Conservation (phyloP, 2,113 vertebrate species). For the Nerophis lumbriciformis region DNA sequence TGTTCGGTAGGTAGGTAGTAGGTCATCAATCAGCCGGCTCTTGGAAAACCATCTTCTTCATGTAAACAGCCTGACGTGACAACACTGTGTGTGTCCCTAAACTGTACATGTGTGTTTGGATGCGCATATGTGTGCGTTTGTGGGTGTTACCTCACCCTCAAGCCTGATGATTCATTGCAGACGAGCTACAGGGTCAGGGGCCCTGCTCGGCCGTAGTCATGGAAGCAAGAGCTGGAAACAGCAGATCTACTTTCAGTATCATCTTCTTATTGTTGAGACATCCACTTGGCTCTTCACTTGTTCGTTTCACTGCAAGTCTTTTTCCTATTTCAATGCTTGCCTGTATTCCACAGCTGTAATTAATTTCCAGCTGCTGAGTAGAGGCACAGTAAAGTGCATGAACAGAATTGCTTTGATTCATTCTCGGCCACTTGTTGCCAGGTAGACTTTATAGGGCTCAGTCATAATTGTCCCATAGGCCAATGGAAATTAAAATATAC, state of each 20-base stretch:
- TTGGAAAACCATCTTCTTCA: slow-evolving; percentile 25
- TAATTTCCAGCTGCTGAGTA: too few species aligned
- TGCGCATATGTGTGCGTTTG: slow-evolving; percentile 33
- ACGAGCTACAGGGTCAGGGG: slow-evolving; percentile 43
- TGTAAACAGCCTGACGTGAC: slow-evolving; percentile 10
- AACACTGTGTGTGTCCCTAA: not conserved
- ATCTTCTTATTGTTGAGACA: slow-evolving; percentile 47
- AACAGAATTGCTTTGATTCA: too few species aligned
- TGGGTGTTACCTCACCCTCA: slow-evolving; percentile 46
- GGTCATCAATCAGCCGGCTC: too few species aligned
- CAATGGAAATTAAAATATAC: too few species aligned
- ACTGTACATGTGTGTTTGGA: slow-evolving; percentile 14
- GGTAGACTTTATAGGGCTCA: too few species aligned
- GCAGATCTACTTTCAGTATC: slow-evolving; percentile 62
- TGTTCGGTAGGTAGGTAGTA: too few species aligned
- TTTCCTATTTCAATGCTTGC: not conserved
- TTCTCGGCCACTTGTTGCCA: too few species aligned
- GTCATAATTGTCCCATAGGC: too few species aligned
- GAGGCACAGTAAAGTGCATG: too few species aligned
- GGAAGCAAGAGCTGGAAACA: slow-evolving; percentile 53
- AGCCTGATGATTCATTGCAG: slow-evolving; percentile 58
- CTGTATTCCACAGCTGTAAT: too few species aligned
- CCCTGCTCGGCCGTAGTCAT: slow-evolving; percentile 57
- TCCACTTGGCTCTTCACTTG: slow-evolving; percentile 8
- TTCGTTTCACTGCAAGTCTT: not conserved